phyloP scores from a whole-genome alignment of 2,888 invertebrate species.

The Bugula neritina region DNA sequence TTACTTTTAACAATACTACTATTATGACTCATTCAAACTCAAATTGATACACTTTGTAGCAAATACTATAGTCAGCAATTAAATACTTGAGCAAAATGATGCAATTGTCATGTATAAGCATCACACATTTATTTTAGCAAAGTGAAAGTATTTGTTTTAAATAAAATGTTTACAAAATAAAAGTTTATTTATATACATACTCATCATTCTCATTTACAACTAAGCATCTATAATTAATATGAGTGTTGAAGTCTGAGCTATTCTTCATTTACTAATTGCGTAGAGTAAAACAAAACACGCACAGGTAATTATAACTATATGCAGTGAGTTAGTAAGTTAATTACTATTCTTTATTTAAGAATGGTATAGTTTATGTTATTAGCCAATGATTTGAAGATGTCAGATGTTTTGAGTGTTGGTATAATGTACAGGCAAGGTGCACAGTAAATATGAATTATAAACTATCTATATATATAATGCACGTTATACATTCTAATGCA shows the following conservation, averaged over 20 bases:
- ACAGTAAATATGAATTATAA: not conserved
- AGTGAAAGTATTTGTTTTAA: no score
- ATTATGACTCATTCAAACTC: no score
- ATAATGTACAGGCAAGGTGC: not conserved
- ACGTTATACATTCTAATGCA: not conserved
- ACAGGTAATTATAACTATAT: conserved; percentile 4
- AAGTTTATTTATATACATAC: not conserved
- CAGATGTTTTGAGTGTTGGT: not conserved
- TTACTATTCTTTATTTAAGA: conserved; percentile 17
- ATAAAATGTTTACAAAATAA: not conserved
- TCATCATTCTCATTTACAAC: not conserved
- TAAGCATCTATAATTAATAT: not conserved
- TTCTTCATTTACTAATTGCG: not conserved
- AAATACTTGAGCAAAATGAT: no score
- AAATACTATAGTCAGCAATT: no score
- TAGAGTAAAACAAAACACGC: not conserved
- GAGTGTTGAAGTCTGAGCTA: not conserved
- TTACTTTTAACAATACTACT: no score
- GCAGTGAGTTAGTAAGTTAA: conserved; percentile 18
- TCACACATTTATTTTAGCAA: no score
- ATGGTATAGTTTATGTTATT: conserved; percentile 17
- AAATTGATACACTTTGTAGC: no score
- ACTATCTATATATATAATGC: not conserved
- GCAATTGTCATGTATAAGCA: no score
- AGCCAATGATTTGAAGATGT: conserved; percentile 25